A percentile compares a stretch with the other conserved stretches of the same genome.
phyloP scores from a whole-genome alignment of 2,113 vertebrate species.

The Protomyctophum bolini region DNA sequence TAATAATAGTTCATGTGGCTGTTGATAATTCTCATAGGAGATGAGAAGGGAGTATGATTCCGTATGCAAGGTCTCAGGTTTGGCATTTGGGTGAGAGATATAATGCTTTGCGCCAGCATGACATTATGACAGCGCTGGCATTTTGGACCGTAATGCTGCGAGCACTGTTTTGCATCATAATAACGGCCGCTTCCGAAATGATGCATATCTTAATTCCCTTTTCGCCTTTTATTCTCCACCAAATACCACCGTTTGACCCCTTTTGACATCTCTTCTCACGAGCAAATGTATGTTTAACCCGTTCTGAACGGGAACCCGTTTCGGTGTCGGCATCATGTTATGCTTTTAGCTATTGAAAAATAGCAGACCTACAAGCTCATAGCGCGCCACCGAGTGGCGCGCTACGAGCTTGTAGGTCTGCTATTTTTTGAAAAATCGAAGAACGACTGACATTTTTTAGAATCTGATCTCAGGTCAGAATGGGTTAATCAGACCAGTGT shows the following conservation, averaged over 20 bases:
- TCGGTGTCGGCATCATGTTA: no score
- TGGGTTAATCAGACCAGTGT: no score
- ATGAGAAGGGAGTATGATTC: constrained; percentile 33
- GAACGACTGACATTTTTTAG: no score
- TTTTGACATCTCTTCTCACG: no score
- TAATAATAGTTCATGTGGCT: constrained; percentile 29
- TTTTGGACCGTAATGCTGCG: constrained; percentile 74
- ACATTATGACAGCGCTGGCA: constrained; percentile 77
- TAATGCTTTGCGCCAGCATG: constrained; percentile 64
- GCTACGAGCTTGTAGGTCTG: no score
- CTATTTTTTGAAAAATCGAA: no score
- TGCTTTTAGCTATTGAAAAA: no score
- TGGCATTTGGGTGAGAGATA: constrained; percentile 74
- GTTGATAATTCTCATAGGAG: constrained; percentile 25
- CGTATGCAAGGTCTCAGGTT: constrained; percentile 61
- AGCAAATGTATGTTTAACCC: no score
- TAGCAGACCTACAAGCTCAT: no score
- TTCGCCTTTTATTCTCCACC: constrained; percentile 12
- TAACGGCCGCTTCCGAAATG: constrained; percentile 28
- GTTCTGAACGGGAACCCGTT: no score
- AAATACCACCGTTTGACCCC: constrained; percentile 44
- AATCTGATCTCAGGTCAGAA: no score
- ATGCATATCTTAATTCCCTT: constrained; percentile 29
- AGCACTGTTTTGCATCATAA: constrained; percentile 72
- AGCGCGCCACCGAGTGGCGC: no score